Base-by-base conservation (phyloP, 2,888 invertebrate genomes). In the Caenorhabditis sp. region DNA sequence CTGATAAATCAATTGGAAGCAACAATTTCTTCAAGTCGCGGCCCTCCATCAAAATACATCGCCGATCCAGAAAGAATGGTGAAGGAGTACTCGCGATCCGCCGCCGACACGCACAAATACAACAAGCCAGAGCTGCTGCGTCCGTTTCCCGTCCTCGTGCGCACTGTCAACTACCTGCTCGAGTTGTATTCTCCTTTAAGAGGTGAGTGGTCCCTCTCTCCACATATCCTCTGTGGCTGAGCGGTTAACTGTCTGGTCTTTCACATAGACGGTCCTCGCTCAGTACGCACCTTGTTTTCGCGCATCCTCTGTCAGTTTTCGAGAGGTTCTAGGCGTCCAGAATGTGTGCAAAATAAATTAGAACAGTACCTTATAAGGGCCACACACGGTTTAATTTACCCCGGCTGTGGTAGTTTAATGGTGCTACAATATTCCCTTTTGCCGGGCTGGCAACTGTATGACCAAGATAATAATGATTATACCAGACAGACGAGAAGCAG, bases 1-100 rank as follows among this genome's bases (percentile, higher is more conserved):
- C 55, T 83, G 9, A 65, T 83, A 11, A 73, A 81, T 37, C 71
- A 66, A 11, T 43, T 83, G 20, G 83, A 83, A 53, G 66, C 72
- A 0, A 63, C 66, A 9, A 22, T 50, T 0, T 58, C 52, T 9
- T 48, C 68, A 4, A 30, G 41, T 1, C 37, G 27, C 9, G 68
- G 58, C 1, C 53, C 63, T 8, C 27, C 59, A 4, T 50, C 62
- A 0, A 45, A 70, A 41, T 68, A 32, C 8, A 35, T 68, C 3
- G 63, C 58, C 1, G 73, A 73, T 52, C 50, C 43, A 8, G 5
- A 17, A 2, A 68, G 55, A 48, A 82, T 82, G 78, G 78, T 82
- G 30, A 82, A 82, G 52, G 79, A 82, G 32, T 79, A 78, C 32
- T 59, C 70, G 0, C 55, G 81, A 39, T 82, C 79, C 0, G 81